phyloP scores from a whole-genome alignment of 1,140 invertebrate genomes.

The Pinna nobilis region DNA sequence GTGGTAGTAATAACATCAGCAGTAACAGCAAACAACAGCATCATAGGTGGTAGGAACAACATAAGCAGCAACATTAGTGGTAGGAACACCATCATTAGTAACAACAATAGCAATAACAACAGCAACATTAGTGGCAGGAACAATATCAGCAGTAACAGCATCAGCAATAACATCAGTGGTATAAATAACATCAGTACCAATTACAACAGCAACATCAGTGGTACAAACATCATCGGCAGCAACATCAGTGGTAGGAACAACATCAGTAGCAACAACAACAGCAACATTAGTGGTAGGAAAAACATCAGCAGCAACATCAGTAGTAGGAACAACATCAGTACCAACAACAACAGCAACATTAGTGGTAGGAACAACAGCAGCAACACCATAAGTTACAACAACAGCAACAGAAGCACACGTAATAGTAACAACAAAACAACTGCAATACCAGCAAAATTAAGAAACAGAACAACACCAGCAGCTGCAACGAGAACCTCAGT shows the following conservation, averaged over 20 bases:
- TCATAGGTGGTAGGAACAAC: background rate
- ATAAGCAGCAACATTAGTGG: background rate
- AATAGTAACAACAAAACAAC: too few relatives aligned
- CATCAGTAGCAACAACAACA: background rate
- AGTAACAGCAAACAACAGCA: conserved; percentile 1
- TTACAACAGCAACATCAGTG: background rate
- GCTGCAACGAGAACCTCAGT: too few relatives aligned
- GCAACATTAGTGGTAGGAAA: background rate
- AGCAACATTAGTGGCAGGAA: background rate
- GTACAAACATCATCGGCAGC: background rate
- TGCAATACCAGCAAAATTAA: too few relatives aligned
- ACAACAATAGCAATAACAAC: background rate
- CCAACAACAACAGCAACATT: too few relatives aligned
- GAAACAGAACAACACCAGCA: too few relatives aligned
- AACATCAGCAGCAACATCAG: background rate
- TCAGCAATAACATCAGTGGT: background rate
- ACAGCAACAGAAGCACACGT: too few relatives aligned
- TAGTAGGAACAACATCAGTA: background rate
- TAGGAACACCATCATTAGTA: background rate
- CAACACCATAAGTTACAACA: too few relatives aligned
- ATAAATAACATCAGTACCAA: background rate
- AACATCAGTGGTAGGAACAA: background rate
- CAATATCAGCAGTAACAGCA: background rate
- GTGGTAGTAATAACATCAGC: background rate
- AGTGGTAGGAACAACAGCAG: too few relatives aligned